Evolutionary conservation across 2,888 invertebrate species (phyloP).

Genomic region (Latrodectus hesperus): DNA sequence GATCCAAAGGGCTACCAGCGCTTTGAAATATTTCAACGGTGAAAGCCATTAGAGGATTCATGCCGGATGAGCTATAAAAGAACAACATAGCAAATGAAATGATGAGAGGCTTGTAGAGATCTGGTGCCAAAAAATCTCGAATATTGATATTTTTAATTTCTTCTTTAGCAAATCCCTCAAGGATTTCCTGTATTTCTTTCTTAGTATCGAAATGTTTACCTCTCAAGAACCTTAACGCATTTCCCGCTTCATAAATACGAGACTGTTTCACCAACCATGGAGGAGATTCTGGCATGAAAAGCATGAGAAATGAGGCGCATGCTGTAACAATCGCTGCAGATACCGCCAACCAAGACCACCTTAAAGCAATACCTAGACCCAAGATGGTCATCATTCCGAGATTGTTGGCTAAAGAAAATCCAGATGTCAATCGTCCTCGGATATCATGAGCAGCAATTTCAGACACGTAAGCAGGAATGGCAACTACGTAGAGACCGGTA

Average conservation of each 20-base stretch:
- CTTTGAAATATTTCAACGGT: constrained; percentile 74
- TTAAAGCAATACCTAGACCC: constrained; percentile 50
- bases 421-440: constrained; percentile 66
- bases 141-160: constrained; percentile 62
- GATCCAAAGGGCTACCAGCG: constrained; percentile 72
- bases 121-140: constrained; percentile 72
- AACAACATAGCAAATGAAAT: constrained; percentile 74
- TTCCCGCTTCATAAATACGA: constrained; percentile 50
- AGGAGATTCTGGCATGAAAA: constrained; percentile 70
- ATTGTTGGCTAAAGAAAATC: constrained; percentile 63
- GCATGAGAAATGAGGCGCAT: constrained; percentile 33
- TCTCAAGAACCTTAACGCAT: constrained; percentile 72
- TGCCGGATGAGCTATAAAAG: constrained; percentile 75
- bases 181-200: constrained; percentile 48
- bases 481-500: constrained; percentile 60
- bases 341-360: constrained; percentile 67
- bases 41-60: constrained; percentile 76
- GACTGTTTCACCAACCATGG: constrained; percentile 59
- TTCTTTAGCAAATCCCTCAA: constrained; percentile 11
- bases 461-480: constrained; percentile 69
- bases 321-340: constrained; percentile 31
- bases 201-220: constrained; percentile 70
- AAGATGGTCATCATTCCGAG: constrained; percentile 64
- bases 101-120: constrained; percentile 73
- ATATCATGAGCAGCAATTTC: constrained; percentile 66